Conservation (phyloP, 92 coral and sea anemone species). For the Bergia sp. region DNA sequence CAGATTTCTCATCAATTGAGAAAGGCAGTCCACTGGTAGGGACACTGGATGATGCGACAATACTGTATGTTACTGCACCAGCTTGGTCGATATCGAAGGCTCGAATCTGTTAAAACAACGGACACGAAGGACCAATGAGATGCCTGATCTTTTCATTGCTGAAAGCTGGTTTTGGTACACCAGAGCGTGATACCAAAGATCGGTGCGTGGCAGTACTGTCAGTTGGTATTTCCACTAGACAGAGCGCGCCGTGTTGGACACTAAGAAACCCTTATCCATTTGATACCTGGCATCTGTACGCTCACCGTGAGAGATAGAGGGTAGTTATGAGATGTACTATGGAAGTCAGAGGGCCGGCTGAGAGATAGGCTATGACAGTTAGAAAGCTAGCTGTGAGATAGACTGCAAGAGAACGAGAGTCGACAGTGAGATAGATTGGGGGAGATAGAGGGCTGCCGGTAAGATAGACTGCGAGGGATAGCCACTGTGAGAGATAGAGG, state of each 20-base stretch:
- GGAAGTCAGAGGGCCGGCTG: neutral
- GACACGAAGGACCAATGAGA: neutral
- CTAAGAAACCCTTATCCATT: no score
- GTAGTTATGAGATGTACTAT: neutral
- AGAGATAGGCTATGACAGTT: neutral
- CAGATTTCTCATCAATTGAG: constrained; percentile 59
- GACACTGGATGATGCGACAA: constrained; percentile 50
- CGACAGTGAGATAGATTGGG: neutral
- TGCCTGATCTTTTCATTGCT: neutral
- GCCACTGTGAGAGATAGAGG: neutral
- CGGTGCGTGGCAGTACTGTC: neutral
- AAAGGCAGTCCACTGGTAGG: constrained; percentile 69
- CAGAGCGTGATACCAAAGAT: neutral
- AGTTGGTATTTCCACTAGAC: neutral
- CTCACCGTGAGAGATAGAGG: neutral
- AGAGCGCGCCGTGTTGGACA: no score
- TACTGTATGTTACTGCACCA: constrained; percentile 71
- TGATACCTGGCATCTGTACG: no score
- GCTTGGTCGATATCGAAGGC: constrained; percentile 75
- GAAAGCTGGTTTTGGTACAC: neutral
- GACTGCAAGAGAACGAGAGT: neutral
- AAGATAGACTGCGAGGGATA: neutral
- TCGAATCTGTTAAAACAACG: constrained; percentile 49
- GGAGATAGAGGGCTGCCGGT: neutral
- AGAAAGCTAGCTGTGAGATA: neutral